A percentile compares a stretch with the other conserved stretches of the same genome.
Evolutionary conservation across 2,797 vertebrate genomes (phyloP).

Genomic region (Chloroceryle inda): DNA sequence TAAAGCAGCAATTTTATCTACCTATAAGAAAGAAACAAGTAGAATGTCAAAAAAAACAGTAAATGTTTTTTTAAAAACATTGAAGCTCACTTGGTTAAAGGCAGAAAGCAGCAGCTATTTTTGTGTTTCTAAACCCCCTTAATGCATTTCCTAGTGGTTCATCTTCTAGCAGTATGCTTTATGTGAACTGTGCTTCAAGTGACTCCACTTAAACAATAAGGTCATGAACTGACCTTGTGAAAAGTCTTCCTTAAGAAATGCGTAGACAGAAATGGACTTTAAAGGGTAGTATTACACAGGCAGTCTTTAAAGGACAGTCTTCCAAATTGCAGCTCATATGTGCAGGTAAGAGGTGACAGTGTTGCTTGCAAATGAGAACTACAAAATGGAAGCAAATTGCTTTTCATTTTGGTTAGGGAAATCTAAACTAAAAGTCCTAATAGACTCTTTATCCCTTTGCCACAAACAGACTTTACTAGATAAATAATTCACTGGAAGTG

Average conservation of each 20-base stretch:
- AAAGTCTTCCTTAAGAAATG: slow-evolving; percentile 53
- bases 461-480: neutral
- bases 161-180: slow-evolving; percentile 6
- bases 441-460: neutral
- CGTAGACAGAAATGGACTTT: slow-evolving; percentile 67
- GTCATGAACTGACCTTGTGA: slow-evolving; percentile 51
- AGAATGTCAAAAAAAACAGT: neutral
- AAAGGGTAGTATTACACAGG: slow-evolving; percentile 55
- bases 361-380: neutral
- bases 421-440: neutral
- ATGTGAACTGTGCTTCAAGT: slow-evolving; percentile 7
- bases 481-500: neutral
- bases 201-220: slow-evolving; percentile 61
- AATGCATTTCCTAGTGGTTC: slow-evolving; percentile 29
- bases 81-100: neutral
- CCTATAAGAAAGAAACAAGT: neutral
- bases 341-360: neutral
- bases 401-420: neutral
- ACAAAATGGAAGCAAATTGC: neutral
- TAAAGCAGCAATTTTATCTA: neutral
- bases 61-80: neutral
- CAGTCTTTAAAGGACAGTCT: too few relatives aligned
- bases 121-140: neutral
- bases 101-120: neutral
- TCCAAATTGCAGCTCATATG: neutral